phyloP scores from a whole-genome alignment of 2,888 invertebrate genomes.

The Machimus rusticus region DNA sequence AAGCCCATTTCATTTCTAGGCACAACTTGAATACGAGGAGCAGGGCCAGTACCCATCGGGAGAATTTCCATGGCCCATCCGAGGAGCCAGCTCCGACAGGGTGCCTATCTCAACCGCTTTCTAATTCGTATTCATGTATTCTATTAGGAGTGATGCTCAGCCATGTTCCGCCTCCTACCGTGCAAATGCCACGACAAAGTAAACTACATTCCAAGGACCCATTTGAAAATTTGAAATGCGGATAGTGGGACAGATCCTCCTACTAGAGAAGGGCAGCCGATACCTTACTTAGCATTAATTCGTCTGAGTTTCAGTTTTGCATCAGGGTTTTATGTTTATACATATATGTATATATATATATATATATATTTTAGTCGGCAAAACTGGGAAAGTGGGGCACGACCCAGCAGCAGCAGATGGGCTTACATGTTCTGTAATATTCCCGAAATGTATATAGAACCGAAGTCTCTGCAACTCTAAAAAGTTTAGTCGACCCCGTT shows the following conservation, averaged over 20 bases:
- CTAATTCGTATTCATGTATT: constrained; percentile 41
- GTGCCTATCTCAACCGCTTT: neutral
- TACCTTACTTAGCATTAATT: constrained; percentile 31
- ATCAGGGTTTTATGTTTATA: neutral
- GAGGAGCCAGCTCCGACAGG: neutral
- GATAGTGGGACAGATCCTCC: neutral
- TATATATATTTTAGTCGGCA: neutral
- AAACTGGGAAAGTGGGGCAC: neutral
- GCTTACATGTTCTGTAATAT: neutral
- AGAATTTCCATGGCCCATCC: neutral
- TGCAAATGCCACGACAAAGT: constrained; percentile 16
- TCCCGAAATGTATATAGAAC: neutral
- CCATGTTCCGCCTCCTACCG: neutral
- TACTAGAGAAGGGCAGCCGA: neutral
- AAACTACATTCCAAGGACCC: neutral
- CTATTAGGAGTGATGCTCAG: constrained; percentile 26
- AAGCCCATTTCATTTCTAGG: constrained; percentile 14
- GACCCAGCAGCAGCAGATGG: neutral
- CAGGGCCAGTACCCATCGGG: neutral
- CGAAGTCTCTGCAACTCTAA: neutral
- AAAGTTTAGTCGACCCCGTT: neutral
- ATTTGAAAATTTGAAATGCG: constrained; percentile 22
- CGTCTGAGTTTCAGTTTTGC: neutral
- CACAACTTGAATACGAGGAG: neutral
- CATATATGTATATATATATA: neutral